Base-by-base conservation (phyloP, 1,140 invertebrate species). In the Mya arenaria region DNA sequence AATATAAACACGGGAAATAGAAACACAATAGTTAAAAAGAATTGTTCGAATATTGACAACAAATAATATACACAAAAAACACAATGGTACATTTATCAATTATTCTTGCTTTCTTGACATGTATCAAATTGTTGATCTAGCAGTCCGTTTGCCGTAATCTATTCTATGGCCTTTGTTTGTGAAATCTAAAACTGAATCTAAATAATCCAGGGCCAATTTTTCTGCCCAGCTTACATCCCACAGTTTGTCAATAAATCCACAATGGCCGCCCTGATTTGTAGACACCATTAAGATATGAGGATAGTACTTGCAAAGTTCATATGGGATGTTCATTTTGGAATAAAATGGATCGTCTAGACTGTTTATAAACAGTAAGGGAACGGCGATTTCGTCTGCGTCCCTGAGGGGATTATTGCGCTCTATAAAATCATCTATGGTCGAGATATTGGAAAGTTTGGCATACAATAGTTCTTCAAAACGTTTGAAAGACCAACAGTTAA, bases 341-440 rank as follows among this genome's bases (percentile, higher is more conserved):
- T 84, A 83, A 10, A 92, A 52, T 13, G 91, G 91, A 39, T 92
- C 91, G 65, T 92, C 91, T 25, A 85, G 39, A 68, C 88, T 89
- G 52, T 85, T 89, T 17, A 92, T 84, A 79, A 86, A 89, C 60
- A 92, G 68, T 44, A 92, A 44, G 56, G 91, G 91, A 2, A 89
- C 83, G 2, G 89, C 84, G 60, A 92, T 90, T 68, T 92, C 89
- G 72, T 91, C 90, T 0, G 85, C 89, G 63, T 92, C 90, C 25
- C 91, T 63, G 17, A 91, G 66, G 10, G 91, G 90, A 39, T 88
- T 87, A 71, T 92, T 91, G 41, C 83, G 80, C 28, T 91, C 90
- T 88, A 89, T 91, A 78, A 89, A 92, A 60, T 89, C 86, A 10
- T 91, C 89, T 13, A 87, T 66, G 60, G 73, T 81, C 10, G 68